Conservation (phyloP, 2,888 invertebrate species). For the Schrankia costaestrigalis region DNA sequence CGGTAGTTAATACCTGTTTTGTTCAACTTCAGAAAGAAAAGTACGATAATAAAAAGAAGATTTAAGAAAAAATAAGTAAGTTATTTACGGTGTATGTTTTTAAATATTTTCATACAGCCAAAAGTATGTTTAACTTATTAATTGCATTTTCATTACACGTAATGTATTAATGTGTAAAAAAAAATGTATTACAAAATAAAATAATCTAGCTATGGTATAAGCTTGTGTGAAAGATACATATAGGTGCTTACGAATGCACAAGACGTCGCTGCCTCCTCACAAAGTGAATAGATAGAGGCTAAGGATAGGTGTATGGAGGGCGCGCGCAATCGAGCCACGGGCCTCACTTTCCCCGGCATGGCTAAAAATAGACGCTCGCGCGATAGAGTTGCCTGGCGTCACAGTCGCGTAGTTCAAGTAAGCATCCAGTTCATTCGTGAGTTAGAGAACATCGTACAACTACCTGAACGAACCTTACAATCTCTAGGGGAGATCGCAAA, state of each 20-base stretch:
- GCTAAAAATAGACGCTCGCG: constrained; percentile 77
- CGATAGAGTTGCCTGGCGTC: constrained; percentile 51
- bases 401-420: constrained; percentile 29
- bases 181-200: constrained; percentile 10
- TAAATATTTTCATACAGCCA: background rate
- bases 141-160: no score
- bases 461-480: constrained; percentile 24
- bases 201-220: constrained; percentile 15
- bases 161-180: no score
- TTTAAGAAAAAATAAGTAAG: background rate
- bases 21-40: background rate
- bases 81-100: background rate
- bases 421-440: constrained; percentile 22
- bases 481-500: constrained; percentile 10
- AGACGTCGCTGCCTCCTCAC: constrained; percentile 56
- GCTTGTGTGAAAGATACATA: constrained; percentile 42
- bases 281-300: constrained; percentile 59
- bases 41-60: constrained; percentile 1
- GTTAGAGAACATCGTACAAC: constrained; percentile 16
- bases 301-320: constrained; percentile 45
- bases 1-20: background rate
- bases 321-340: constrained; percentile 61
- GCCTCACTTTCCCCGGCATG: constrained; percentile 66
- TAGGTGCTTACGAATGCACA: constrained; percentile 67
- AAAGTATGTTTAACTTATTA: background rate